Conservation (phyloP, 2,797 vertebrate genomes). For the Balearica regulorum region DNA sequence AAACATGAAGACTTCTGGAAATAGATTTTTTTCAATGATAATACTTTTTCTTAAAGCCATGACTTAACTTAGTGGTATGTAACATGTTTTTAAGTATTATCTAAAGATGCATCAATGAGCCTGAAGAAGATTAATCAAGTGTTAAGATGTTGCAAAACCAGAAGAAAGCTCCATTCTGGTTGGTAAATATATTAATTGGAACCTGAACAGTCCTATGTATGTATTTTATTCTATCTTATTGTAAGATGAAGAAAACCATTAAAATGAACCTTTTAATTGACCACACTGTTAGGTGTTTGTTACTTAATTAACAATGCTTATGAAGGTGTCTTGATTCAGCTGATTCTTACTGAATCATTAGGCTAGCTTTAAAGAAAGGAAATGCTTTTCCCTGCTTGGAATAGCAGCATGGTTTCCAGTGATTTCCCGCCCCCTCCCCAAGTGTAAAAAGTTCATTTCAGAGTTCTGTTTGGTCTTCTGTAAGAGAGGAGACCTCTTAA, state of each 20-base stretch:
- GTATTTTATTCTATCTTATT: neutral
- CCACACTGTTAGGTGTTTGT: neutral
- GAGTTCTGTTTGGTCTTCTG: neutral
- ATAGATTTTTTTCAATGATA: conserved; percentile 80
- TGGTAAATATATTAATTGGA: neutral
- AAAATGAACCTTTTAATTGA: neutral
- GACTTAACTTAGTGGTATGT: conserved; percentile 57
- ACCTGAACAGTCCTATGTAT: neutral
- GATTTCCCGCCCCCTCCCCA: neutral
- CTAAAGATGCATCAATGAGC: neutral
- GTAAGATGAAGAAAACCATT: neutral
- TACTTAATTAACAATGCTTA: neutral
- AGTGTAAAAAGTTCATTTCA: neutral
- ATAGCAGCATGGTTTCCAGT: neutral
- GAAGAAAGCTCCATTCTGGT: neutral
- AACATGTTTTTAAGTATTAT: neutral
- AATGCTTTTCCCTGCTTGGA: neutral
- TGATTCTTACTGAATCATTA: neutral
- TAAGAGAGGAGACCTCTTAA: neutral
- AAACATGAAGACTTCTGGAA: conserved; percentile 87
- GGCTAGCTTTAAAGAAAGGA: neutral
- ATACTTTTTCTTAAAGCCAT: conserved; percentile 80
- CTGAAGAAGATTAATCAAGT: neutral
- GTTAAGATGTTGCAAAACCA: neutral
- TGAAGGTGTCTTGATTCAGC: neutral